These are phyloP conservation scores for Poeciliopsis presidionis DNA, from an alignment of 2,797 vertebrate genomes.

Conservation along the genomic window DNA sequence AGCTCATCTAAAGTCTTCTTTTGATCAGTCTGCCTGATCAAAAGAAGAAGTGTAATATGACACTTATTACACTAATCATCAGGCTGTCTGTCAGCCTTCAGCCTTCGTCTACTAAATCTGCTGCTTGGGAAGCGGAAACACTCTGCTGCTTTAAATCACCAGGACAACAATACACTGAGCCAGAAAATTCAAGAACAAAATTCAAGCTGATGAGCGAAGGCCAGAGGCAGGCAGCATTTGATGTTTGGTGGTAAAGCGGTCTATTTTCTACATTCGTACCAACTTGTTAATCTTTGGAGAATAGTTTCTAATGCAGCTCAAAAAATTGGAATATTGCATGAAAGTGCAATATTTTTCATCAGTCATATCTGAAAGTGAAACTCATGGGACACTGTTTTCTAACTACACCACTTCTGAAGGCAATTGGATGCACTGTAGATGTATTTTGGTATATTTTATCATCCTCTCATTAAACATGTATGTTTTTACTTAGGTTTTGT, in stretches of 20 bases:
- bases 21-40: slow-evolving; percentile 33
- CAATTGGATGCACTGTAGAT: not conserved
- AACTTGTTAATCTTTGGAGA: not conserved
- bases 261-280: not conserved
- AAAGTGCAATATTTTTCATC: too few relatives aligned
- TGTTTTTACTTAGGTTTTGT: not conserved
- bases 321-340: too few relatives aligned
- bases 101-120: slow-evolving; percentile 16
- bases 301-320: not conserved
- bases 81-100: not conserved
- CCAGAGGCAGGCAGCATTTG: not conserved
- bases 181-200: not conserved
- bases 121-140: not conserved
- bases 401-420: not conserved
- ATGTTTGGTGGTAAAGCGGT: not conserved
- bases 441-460: not conserved
- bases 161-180: slow-evolving; percentile 16
- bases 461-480: not conserved
- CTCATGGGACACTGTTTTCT: not conserved
- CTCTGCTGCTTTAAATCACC: slow-evolving; percentile 1
- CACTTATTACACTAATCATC: slow-evolving; percentile 36
- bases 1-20: slow-evolving; percentile 45
- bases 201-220: slow-evolving; percentile 7
- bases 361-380: too few relatives aligned
- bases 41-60: too few relatives aligned